Evolutionary conservation across 2,113 vertebrate genomes (phyloP), one percentile per base, ranked within the genome.

Genomic region (Hemiprocne comata): DNA sequence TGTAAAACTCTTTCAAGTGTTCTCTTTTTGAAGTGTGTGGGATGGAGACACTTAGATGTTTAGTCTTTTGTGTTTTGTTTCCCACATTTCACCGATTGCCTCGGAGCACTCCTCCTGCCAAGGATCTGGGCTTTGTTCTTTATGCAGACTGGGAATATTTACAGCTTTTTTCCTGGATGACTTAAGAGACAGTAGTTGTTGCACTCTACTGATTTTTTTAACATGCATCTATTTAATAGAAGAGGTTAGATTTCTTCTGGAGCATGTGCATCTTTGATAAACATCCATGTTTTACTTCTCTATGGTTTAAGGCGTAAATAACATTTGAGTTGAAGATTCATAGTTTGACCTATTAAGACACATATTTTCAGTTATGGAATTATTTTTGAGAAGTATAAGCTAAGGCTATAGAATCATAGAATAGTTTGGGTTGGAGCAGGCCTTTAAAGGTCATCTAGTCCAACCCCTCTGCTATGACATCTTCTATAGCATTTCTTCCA

Each of bases 381-480:
- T 48, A 36, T 33, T 77, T 71, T 83, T 60, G 26, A 6, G 29
- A 69, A 64, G 25, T 40, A 24, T 8, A 72, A 77, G 29, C 5
- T 24, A 50, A 70, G 18, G 38, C 23, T 62, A 2, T 10, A 50
- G 25, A 64, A 19, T 85, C 17, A 14, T 7, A 16, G 36, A 36
- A n/a, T 31, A 53, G 29, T 69, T 23, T 31, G 33, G 7, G 2
- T 42, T 48, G 34, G 21, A 51, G 19, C 9, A 7, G 9, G 42
- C 36, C 15, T 58, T 58, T 34, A 28, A 14, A 62, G 46, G 17
- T 62, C 19, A 16, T 3, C 16, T 36, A 51, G 28, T 74, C 28
- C 34, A 42, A 11, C 5, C 1, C 3, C 17, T 2, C 6, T 51
- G 9, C 44, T 7, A 10, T 18, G 24, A 40, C 18, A 7, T 38